phyloP scores from a whole-genome alignment of 2,113 vertebrate genomes.

The Cromileptes altivelis region DNA sequence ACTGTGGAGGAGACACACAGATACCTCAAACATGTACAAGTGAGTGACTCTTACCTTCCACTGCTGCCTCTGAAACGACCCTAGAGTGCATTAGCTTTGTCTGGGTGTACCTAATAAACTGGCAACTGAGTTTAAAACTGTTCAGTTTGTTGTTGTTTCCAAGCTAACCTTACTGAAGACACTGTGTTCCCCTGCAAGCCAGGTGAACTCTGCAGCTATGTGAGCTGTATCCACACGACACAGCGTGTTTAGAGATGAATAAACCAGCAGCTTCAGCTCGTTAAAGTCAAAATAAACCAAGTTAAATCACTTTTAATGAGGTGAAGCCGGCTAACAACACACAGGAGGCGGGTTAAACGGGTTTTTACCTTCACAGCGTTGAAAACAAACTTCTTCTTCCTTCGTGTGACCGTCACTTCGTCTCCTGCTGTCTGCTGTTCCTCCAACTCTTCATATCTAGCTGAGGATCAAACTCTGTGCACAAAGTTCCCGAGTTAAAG shows the following conservation, averaged over 20 bases:
- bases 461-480: background rate
- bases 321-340: background rate
- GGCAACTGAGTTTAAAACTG: background rate
- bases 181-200: fast-evolving
- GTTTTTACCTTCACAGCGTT: slow-evolving; percentile 39
- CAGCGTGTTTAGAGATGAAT: fast-evolving
- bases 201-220: background rate
- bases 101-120: background rate
- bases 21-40: background rate
- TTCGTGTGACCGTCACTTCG: background rate
- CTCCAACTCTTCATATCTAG: background rate
- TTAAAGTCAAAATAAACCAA: background rate
- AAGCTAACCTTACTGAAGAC: background rate
- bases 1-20: background rate
- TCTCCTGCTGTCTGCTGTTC: too few species aligned
- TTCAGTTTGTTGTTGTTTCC: background rate
- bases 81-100: background rate
- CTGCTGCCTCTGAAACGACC: background rate
- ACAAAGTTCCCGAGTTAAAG: slow-evolving; percentile 5
- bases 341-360: background rate
- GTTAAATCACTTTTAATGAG: background rate
- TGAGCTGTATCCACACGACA: background rate
- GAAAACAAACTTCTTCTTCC: background rate
- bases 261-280: background rate
- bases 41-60: too few species aligned